Evolutionary conservation across 2,113 vertebrate species (phyloP).

Genomic region (Proteles cristata): DNA sequence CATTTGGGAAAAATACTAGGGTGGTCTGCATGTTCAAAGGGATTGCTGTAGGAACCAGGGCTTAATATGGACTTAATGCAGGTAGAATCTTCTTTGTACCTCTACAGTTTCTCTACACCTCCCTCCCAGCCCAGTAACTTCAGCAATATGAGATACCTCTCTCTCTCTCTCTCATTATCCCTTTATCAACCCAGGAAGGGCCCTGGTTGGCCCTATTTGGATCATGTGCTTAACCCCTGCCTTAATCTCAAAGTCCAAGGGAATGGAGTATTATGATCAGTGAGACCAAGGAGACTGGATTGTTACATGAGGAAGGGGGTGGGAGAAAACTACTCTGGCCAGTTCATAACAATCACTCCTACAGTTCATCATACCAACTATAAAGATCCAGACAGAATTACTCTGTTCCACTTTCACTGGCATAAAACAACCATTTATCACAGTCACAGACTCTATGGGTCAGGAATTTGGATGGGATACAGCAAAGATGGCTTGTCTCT

Average conservation of each 20-base stretch:
- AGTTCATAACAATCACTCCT: not conserved
- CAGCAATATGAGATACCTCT: not conserved
- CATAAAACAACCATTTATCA: constrained; percentile 17
- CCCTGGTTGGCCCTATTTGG: not conserved
- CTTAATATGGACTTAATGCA: not conserved
- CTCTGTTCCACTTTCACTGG: not conserved
- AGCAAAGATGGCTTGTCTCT: not conserved
- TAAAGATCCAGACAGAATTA: not conserved
- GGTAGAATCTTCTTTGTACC: not conserved
- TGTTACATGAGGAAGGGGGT: rapidly evolving
- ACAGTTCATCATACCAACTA: not conserved
- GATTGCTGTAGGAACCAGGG: not conserved
- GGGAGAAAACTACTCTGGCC: not conserved
- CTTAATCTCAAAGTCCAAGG: not conserved
- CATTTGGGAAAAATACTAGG: not conserved
- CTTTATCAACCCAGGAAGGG: not conserved
- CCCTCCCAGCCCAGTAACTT: not conserved
- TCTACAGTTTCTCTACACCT: not conserved
- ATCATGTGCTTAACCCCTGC: not conserved
- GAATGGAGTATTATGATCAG: not conserved
- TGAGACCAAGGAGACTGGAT: not conserved
- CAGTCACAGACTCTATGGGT: not conserved
- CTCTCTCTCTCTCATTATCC: not conserved
- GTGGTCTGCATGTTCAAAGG: not conserved
- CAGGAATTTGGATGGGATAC: not conserved